A percentile compares a stretch with the other conserved stretches of the same genome.
phyloP scores from a whole-genome alignment of 92 coral and sea anemone genomes.

The Siderastrea radians region DNA sequence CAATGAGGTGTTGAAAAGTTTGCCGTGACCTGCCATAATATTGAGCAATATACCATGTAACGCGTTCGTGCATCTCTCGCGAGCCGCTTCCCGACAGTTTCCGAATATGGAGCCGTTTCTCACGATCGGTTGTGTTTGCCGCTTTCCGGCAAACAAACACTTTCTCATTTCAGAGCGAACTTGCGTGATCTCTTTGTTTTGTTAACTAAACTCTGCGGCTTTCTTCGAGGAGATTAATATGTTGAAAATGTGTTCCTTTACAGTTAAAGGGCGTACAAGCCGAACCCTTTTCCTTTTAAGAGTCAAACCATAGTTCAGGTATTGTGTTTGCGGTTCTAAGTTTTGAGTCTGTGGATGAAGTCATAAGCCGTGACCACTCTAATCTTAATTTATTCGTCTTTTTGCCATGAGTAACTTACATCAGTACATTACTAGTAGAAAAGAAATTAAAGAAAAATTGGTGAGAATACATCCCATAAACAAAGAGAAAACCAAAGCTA shows the following conservation, averaged over 20 bases:
- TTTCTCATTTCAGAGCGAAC: not conserved
- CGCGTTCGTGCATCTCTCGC: not conserved
- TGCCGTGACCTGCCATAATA: not conserved
- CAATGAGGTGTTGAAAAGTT: not conserved
- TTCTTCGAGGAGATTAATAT: not conserved
- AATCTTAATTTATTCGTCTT: no score
- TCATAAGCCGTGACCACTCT: no score
- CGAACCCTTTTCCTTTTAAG: no score
- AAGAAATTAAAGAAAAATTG: no score
- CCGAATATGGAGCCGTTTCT: not conserved
- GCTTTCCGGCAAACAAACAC: slow-evolving; percentile 19
- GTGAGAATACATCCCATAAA: no score
- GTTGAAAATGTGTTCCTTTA: not conserved
- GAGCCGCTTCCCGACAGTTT: not conserved
- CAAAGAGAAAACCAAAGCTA: no score
- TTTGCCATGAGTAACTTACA: no score
- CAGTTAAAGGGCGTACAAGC: no score
- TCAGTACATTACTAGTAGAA: no score
- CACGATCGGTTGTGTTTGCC: not conserved
- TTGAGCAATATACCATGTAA: not conserved
- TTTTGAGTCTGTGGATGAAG: no score
- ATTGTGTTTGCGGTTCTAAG: no score
- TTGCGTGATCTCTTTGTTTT: not conserved
- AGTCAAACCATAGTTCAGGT: no score
- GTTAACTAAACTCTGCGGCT: not conserved